A percentile compares a stretch with the other conserved stretches of the same genome.
Evolutionary conservation across 2,113 vertebrate species (phyloP).

Genomic region (Proteles cristata): DNA sequence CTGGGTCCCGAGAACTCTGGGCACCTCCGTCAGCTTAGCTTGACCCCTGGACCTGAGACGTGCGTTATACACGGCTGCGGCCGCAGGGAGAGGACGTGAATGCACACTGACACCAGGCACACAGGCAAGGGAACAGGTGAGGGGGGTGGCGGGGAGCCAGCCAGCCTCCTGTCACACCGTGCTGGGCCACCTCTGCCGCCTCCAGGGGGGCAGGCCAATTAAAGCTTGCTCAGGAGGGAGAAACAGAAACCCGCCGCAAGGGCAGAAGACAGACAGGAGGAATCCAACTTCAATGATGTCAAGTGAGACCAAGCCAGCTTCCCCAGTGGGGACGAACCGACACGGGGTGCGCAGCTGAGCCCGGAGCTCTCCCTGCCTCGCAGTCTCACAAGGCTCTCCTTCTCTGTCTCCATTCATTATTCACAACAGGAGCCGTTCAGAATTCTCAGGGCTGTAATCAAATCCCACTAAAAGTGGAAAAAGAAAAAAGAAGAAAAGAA

Average conservation of each 20-base stretch:
- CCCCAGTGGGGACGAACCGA: background rate
- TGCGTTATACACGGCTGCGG: background rate
- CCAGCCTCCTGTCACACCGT: background rate
- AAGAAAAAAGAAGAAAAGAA: background rate
- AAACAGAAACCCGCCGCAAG: background rate
- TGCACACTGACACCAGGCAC: background rate
- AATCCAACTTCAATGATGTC: background rate
- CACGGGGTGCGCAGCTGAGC: background rate
- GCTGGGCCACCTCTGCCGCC: accelerated
- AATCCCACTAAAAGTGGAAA: conserved; percentile 23
- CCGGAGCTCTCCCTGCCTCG: background rate
- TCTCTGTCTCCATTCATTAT: conserved; percentile 32
- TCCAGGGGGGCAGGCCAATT: background rate
- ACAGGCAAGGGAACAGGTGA: accelerated
- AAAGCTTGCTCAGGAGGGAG: background rate
- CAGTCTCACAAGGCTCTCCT: background rate
- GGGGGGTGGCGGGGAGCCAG: too few species aligned
- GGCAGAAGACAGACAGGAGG: background rate
- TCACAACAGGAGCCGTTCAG: conserved; percentile 31
- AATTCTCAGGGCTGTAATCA: conserved; percentile 53
- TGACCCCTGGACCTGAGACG: background rate
- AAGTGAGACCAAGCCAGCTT: background rate
- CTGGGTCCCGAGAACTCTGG: background rate
- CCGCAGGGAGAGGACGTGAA: background rate
- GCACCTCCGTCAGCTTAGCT: background rate